phyloP scores from a whole-genome alignment of 2,113 vertebrate species.

The Epinephelus cyanopodus region DNA sequence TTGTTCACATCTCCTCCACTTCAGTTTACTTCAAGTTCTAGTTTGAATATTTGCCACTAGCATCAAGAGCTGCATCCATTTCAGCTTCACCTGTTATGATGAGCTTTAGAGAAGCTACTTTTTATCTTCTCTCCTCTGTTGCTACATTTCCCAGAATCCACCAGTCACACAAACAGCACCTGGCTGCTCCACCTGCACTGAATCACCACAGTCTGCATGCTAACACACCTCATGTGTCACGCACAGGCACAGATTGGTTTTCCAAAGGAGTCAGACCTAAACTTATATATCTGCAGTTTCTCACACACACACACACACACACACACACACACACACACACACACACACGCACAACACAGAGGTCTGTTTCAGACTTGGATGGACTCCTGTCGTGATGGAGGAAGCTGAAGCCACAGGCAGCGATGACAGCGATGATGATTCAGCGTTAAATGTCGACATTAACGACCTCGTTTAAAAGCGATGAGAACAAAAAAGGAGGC shows the following conservation, averaged over 20 bases:
- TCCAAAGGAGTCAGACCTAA: neutral
- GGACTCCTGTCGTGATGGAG: slow-evolving; percentile 38
- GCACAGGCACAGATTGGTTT: neutral
- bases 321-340: neutral
- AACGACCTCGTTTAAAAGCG: slow-evolving; percentile 20
- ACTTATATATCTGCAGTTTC: neutral
- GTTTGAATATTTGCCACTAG: too few relatives aligned
- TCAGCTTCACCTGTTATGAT: too few relatives aligned
- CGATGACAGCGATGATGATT: slow-evolving; percentile 61
- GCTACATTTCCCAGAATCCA: neutral
- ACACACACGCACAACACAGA: slow-evolving; percentile 25
- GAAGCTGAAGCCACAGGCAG: slow-evolving; percentile 73
- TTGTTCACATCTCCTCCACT: too few relatives aligned
- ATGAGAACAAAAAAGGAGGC: slow-evolving; percentile 19
- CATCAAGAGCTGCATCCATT: too few relatives aligned
- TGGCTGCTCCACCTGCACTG: neutral
- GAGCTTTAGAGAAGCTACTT: too few relatives aligned
- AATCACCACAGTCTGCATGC: neutral
- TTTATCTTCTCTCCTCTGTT: neutral
- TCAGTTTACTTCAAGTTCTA: too few relatives aligned
- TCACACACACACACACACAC: neutral
- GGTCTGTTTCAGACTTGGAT: neutral
- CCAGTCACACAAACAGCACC: neutral
- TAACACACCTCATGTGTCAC: too few relatives aligned
- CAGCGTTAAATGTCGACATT: slow-evolving; percentile 35